Evolutionary conservation across 2,797 vertebrate genomes (phyloP), one percentile per base, ranked within the genome.

Genomic region (Aldrovandia affinis): DNA sequence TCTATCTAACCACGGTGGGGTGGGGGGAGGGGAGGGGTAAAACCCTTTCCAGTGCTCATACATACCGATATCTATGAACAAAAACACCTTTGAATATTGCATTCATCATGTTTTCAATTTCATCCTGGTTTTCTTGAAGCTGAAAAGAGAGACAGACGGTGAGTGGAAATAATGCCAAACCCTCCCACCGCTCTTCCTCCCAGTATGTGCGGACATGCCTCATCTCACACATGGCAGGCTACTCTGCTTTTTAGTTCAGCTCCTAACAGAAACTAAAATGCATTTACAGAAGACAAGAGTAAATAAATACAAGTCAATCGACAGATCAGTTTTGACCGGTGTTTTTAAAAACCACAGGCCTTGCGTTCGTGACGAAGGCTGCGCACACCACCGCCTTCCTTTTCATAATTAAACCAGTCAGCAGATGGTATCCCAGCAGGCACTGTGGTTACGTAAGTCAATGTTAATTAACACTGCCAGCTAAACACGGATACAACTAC

Each of bases 81-180:
- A 99, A 99, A 88, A 99, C 98, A 90, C 98, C 98, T 95, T 99
- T 99, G 96, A 99, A 99, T 94, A 99, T 99, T 87, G 98, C 98
- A 92, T 99, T 99, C 98, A 99, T 99, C 98, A 99, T 99, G 92
- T 99, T 99, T 94, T 99, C 98, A 93, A 99, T 99, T 95, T 99
- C 98, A 89, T 99, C 98, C 92, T 99, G 98, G 94, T 99, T 99
- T 96, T 99, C 98, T 94, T 99, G 98, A 90, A 99, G 97, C 98
- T 99, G 93, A 89, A 95, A 96, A 79, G 83, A 89, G 75, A 20
- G 90, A 91, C 42, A 82, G 68, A 83, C 20, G 36, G 42, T 12
- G 44, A 25, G 20, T 39, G 30, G 15, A 70, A 70, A 70, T 70
- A 65, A 65, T 65, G 61, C 61, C 61, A 65, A 65, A 65, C 28